Evolutionary conservation across 2,797 vertebrate species (phyloP).

Genomic region (Meda fulgida): DNA sequence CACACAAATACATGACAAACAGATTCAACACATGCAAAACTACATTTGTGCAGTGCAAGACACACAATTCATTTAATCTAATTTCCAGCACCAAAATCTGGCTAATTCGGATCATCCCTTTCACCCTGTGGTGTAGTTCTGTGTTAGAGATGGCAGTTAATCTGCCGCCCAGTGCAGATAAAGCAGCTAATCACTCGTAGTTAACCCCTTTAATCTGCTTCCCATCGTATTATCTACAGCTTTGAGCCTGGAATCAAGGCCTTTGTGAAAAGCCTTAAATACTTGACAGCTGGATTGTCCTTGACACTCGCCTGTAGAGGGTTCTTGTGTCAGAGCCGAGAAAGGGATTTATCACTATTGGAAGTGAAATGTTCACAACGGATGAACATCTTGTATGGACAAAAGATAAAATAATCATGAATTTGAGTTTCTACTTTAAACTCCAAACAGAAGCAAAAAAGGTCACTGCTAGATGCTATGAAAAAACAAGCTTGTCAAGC

Average conservation of each 20-base stretch:
- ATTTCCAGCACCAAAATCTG: constrained; percentile 50
- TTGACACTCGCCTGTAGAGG: constrained; percentile 7
- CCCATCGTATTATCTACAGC: constrained; percentile 62
- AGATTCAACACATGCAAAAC: constrained; percentile 1
- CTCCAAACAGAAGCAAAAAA: neutral
- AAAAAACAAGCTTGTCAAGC: neutral
- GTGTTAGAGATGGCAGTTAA: constrained; percentile 63
- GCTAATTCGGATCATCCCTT: constrained; percentile 68
- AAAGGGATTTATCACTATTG: neutral
- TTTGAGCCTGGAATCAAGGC: constrained; percentile 61
- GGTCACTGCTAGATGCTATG: neutral
- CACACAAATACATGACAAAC: neutral
- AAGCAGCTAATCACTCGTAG: constrained; percentile 64
- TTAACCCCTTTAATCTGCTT: constrained; percentile 68
- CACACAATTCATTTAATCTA: constrained; percentile 46
- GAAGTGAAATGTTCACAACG: neutral
- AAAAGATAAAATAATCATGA: neutral
- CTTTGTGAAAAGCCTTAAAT: constrained; percentile 51
- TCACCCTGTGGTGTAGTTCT: constrained; percentile 53
- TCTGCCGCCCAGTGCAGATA: constrained; percentile 66
- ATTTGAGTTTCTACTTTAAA: neutral
- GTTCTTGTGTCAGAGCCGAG: neutral
- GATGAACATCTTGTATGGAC: neutral
- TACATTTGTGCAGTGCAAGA: constrained; percentile 36
- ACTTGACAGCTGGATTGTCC: constrained; percentile 32